Conservation (phyloP, 1,140 invertebrate species). For the Scaptodrosophila lebanonensis region DNA sequence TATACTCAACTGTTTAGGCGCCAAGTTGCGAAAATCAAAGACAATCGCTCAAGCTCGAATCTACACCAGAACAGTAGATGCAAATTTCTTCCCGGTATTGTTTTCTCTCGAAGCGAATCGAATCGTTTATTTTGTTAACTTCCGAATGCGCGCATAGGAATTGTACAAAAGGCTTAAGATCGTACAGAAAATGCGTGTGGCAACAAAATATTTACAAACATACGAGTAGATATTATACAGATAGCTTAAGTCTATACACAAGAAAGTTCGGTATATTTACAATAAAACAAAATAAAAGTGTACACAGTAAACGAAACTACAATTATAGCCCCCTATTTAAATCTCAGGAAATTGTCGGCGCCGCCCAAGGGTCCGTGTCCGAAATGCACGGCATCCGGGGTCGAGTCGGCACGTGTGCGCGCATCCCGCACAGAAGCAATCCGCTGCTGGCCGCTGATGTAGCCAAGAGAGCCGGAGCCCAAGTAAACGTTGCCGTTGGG, state of each 20-base stretch:
- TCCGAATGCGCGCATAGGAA: conserved; percentile 43
- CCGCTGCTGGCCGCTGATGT: conserved; percentile 64
- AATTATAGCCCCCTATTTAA: conserved; percentile 27
- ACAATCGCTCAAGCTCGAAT: too few species aligned
- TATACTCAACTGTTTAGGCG: too few species aligned
- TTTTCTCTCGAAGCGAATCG: background rate
- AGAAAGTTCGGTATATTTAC: conserved; percentile 51
- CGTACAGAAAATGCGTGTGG: too few species aligned
- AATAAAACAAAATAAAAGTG: conserved; percentile 47
- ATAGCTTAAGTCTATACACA: conserved; percentile 43
- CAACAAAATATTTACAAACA: conserved; percentile 31
- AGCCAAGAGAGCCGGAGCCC: conserved; percentile 72
- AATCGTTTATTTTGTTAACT: conserved; percentile 40
- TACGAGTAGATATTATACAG: conserved; percentile 17
- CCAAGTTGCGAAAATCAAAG: too few species aligned
- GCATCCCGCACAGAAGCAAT: conserved; percentile 52
- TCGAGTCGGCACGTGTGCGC: conserved; percentile 58
- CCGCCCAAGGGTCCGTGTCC: conserved; percentile 66
- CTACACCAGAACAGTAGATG: too few species aligned
- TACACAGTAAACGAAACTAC: conserved; percentile 10
- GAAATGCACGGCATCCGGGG: conserved; percentile 64
- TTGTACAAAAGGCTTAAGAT: too few species aligned
- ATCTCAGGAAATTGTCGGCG: conserved; percentile 52
- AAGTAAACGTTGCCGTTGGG: conserved; percentile 70
- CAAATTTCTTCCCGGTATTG: too few species aligned